A percentile compares a stretch with the other conserved stretches of the same genome.
Evolutionary conservation across 2,113 vertebrate genomes (phyloP).

Genomic region (Diphyllodes magnificus): DNA sequence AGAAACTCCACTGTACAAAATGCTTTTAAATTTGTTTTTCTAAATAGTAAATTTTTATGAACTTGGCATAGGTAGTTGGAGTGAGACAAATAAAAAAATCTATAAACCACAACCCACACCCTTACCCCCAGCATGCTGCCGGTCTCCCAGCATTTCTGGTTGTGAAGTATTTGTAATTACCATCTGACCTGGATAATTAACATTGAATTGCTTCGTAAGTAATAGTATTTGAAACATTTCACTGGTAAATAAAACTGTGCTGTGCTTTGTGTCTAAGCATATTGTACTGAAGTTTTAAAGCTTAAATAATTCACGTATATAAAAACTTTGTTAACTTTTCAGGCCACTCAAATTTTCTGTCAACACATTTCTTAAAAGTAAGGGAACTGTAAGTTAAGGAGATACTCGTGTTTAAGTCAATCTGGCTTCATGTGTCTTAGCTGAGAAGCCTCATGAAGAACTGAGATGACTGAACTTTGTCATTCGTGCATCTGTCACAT

Average conservation of each 20-base stretch:
- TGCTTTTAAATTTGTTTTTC: background rate
- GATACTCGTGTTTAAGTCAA: background rate
- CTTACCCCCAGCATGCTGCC: background rate
- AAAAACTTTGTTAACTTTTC: background rate
- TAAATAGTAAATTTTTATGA: background rate
- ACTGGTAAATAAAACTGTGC: background rate
- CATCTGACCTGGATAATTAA: background rate
- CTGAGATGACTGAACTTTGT: background rate
- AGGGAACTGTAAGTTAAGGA: background rate
- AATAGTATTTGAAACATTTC: background rate
- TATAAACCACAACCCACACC: background rate
- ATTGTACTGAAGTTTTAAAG: background rate
- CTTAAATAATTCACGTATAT: background rate
- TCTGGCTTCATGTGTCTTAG: background rate
- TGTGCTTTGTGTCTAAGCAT: background rate
- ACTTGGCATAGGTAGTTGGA: background rate
- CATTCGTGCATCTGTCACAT: background rate
- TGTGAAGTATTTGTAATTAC: background rate
- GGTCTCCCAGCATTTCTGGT: background rate
- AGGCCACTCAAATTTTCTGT: background rate
- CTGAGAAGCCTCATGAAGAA: background rate
- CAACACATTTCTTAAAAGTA: background rate
- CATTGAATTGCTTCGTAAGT: background rate
- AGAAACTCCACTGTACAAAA: background rate
- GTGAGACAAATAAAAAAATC: background rate